Percentiles rank a stretch among this genome's conserved stretches.
Conservation (phyloP, 2,113 vertebrate species). For the Notarius lentiginosus region DNA sequence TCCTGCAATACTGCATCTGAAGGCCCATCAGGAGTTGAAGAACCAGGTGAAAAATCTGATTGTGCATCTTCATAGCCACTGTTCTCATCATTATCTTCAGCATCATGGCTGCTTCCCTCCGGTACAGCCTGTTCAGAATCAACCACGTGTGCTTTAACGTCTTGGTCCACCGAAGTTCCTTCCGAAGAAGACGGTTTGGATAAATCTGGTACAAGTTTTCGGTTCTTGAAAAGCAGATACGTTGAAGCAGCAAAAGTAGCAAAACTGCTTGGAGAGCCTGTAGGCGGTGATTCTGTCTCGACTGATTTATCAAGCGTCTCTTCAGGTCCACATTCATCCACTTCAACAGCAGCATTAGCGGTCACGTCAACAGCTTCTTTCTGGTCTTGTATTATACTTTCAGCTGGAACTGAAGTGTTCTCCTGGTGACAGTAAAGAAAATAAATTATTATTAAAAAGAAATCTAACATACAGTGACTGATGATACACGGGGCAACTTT, state of each 20-base stretch:
- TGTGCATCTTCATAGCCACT: conserved; percentile 75
- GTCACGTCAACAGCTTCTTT: neutral
- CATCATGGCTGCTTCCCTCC: conserved; percentile 28
- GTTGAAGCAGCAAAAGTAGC: conserved; percentile 4
- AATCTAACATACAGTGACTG: neutral
- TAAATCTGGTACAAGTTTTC: neutral
- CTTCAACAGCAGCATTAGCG: conserved; percentile 14
- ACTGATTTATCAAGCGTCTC: neutral
- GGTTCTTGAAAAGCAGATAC: conserved; percentile 43
- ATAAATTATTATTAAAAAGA: neutral
- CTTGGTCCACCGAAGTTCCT: conserved; percentile 54
- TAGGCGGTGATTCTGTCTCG: neutral
- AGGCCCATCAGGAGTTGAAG: conserved; percentile 40
- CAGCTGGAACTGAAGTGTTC: conserved; percentile 35
- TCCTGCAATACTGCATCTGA: conserved; percentile 44
- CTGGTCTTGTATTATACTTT: neutral
- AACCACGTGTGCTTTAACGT: conserved; percentile 24
- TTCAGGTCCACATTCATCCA: neutral
- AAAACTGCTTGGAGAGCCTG: neutral
- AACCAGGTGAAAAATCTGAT: conserved; percentile 63
- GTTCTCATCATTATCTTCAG: conserved; percentile 65
- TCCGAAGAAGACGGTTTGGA: neutral
- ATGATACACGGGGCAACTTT: no score
- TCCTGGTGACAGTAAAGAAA: conserved; percentile 58
- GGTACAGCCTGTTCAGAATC: conserved; percentile 29